Conservation (phyloP, 2,113 vertebrate genomes). For the Bubalus kerabau region DNA sequence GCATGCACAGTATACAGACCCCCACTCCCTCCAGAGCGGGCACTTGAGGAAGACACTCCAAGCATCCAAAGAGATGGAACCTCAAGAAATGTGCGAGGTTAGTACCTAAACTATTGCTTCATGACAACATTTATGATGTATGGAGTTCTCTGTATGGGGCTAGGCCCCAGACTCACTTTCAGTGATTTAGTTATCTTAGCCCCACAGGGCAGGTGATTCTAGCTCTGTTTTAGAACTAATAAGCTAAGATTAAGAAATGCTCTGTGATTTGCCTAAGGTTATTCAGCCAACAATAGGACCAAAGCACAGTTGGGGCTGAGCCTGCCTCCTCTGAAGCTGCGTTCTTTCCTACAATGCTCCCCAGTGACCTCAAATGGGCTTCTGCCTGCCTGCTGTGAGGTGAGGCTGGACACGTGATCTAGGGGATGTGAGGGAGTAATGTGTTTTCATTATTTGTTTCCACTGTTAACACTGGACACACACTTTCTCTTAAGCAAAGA, state of each 20-base stretch:
- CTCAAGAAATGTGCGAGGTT: background rate
- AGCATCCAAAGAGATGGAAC: too few species aligned
- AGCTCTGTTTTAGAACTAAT: background rate
- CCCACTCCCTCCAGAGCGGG: background rate
- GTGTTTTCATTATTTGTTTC: background rate
- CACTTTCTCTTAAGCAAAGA: background rate
- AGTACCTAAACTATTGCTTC: background rate
- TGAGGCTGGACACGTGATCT: rapidly evolving
- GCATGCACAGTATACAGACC: background rate
- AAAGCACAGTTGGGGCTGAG: background rate
- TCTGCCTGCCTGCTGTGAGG: background rate
- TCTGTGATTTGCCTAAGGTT: background rate
- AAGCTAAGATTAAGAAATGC: background rate
- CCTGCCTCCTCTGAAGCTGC: background rate
- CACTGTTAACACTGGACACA: too few species aligned
- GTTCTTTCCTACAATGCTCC: background rate
- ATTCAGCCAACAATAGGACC: background rate
- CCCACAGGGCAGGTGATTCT: background rate
- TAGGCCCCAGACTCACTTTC: background rate
- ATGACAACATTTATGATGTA: background rate
- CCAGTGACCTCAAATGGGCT: background rate
- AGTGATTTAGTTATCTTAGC: background rate
- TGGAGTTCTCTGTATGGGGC: too few species aligned
- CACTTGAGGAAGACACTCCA: background rate
- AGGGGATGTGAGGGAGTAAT: background rate